phyloP scores from a whole-genome alignment of 2,113 vertebrate species.

The Nesoenas mayeri region DNA sequence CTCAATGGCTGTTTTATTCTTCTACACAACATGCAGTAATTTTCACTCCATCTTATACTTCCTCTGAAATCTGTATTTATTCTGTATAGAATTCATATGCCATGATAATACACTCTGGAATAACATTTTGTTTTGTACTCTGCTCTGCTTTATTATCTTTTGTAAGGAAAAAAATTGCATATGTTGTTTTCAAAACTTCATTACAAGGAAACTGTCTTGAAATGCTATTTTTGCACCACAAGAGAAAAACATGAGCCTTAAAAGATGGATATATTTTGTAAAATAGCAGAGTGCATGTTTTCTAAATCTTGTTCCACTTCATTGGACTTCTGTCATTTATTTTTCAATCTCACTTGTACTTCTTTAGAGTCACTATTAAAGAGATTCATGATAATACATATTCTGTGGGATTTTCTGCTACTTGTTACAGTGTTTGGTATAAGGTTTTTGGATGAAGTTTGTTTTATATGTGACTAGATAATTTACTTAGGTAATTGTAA shows the following conservation, averaged over 20 bases:
- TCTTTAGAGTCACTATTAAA: neutral
- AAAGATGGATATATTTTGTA: neutral
- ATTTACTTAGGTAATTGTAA: neutral
- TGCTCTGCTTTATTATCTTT: neutral
- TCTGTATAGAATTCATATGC: neutral
- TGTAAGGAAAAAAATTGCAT: neutral
- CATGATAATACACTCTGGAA: neutral
- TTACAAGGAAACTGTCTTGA: neutral
- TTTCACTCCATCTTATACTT: neutral
- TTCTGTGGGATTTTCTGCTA: accelerated
- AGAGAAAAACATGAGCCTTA: neutral
- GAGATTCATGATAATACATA: neutral
- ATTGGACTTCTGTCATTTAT: neutral
- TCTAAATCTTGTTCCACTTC: neutral
- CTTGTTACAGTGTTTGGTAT: neutral
- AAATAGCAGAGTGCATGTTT: neutral
- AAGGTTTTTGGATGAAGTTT: neutral
- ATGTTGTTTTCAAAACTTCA: neutral
- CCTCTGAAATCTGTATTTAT: constrained; percentile 32
- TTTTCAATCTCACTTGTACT: constrained; percentile 7
- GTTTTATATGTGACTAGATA: neutral
- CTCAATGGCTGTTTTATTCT: neutral
- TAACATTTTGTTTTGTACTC: neutral
- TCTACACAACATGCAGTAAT: neutral
- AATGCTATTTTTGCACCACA: neutral